Evolutionary conservation across 2,888 invertebrate genomes (phyloP), one percentile per base, ranked within the genome.

Genomic region (Dinocampus coccinellae): DNA sequence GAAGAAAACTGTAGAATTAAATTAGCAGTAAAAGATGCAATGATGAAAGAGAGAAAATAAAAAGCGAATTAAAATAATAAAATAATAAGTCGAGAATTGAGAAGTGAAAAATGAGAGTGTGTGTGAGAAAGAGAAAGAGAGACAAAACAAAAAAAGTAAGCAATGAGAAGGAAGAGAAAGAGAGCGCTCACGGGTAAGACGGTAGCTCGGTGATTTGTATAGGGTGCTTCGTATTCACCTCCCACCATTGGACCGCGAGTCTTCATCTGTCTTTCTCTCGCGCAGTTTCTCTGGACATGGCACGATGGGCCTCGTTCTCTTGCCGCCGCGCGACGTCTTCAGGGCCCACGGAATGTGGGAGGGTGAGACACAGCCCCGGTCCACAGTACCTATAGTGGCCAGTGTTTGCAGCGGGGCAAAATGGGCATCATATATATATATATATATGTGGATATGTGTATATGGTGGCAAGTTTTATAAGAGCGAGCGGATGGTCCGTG

Each of bases 151-250:
- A 69, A 63, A 73, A 11, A 66, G 29, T 61, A 62, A 75, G 72
- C 71, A 72, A 67, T 68, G 73, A 71, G 64, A 29, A 69, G 52
- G 66, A 64, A 69, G 72, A 73, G 78, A 75, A 73, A 75, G 77
- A 76, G 79, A 80, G 82, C 76, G 74, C 76, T 73, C 70, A 73
- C 82, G 87, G 84, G 87, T 86, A 86, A 85, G 85, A 84, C 86
- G 84, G 86, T 85, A 86, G 86, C 85, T 80, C 85, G 85, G 84
- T 85, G 85, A 87, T 86, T 87, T 87, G 86, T 87, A 86, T 86
- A 84, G 83, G 85, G 84, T 82, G 82, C 83, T 81, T 82, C 82
- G 83, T 82, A 80, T 83, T 82, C 83, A 81, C 83, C 80, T 80
- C 81, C 81, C 80, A 78, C 81, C 79, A 80, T 74, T 72, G 74